Evolutionary conservation across 1,140 invertebrate genomes (phyloP).

Genomic region (Acarapis woodi): DNA sequence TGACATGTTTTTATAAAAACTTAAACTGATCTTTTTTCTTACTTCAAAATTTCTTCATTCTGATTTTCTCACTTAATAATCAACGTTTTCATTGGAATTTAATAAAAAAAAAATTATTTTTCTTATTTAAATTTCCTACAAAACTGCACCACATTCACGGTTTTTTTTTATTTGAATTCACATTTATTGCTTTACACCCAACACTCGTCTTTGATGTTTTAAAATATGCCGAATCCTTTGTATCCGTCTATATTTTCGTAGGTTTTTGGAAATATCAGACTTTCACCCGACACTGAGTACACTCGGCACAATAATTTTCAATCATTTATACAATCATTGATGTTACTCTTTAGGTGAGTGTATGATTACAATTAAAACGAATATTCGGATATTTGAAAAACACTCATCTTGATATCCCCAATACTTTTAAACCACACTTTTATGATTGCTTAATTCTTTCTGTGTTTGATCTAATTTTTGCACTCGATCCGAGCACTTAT

Average conservation of each 20-base stretch:
- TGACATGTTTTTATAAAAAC: no score
- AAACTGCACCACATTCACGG: not conserved
- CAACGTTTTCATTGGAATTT: no score
- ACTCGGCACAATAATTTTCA: conserved; percentile 93
- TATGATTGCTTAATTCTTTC: not conserved
- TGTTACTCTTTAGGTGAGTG: conserved; percentile 79
- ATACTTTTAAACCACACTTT: not conserved
- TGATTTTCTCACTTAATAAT: no score
- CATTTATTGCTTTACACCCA: not conserved
- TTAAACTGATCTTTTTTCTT: no score
- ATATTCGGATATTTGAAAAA: no score
- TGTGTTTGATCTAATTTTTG: not conserved
- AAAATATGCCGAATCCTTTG: not conserved
- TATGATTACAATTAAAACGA: not conserved
- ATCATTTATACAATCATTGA: conserved; percentile 65
- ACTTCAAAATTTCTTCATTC: no score
- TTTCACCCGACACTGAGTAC: conserved; percentile 53
- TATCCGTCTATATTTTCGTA: conserved; percentile 16
- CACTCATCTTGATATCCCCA: no score
- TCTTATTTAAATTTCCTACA: not conserved
- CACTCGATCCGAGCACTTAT: not conserved
- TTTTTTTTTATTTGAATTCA: conserved; percentile 1
- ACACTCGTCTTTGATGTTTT: not conserved
- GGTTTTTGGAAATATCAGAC: conserved; percentile 76
- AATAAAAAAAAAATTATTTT: no score